Evolutionary conservation across 2,113 vertebrate species (phyloP).

Genomic region (Picathartes gymnocephalus): DNA sequence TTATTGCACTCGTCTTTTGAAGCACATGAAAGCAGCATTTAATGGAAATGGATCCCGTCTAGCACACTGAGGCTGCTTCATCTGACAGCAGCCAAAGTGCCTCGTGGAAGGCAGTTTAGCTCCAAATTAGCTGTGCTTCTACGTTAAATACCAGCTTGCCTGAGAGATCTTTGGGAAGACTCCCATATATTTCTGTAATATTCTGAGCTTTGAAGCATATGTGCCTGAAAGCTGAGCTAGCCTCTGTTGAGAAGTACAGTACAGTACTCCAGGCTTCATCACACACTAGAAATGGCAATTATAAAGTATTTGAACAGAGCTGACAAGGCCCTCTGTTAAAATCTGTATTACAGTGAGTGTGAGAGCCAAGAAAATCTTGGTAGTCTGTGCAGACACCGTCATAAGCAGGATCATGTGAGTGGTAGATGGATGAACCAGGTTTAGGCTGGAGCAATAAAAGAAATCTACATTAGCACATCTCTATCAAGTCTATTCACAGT

Average conservation of each 20-base stretch:
- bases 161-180: conserved; percentile 72
- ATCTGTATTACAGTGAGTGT: neutral
- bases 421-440: neutral
- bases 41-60: conserved; percentile 71
- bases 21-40: conserved; percentile 76
- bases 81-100: conserved; percentile 80
- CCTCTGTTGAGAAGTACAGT: conserved; percentile 67
- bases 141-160: conserved; percentile 82
- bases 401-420: neutral
- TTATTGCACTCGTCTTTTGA: conserved; percentile 72
- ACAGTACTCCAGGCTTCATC: conserved; percentile 65
- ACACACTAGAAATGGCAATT: conserved; percentile 61
- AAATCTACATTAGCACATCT: neutral
- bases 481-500: neutral
- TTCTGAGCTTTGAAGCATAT: conserved; percentile 77
- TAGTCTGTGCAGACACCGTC: neutral
- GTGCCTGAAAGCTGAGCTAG: conserved; percentile 66
- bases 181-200: conserved; percentile 73
- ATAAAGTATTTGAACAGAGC: conserved; percentile 60
- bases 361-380: neutral
- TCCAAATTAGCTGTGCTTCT: conserved; percentile 77
- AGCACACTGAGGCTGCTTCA: conserved; percentile 65
- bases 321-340: conserved; percentile 58
- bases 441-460: neutral
- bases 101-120: conserved; percentile 76